A percentile compares a stretch with the other conserved stretches of the same genome.
These are phyloP conservation scores for Seriola dumerili DNA, from an alignment of 2,113 vertebrate species.

Conservation along the genomic window DNA sequence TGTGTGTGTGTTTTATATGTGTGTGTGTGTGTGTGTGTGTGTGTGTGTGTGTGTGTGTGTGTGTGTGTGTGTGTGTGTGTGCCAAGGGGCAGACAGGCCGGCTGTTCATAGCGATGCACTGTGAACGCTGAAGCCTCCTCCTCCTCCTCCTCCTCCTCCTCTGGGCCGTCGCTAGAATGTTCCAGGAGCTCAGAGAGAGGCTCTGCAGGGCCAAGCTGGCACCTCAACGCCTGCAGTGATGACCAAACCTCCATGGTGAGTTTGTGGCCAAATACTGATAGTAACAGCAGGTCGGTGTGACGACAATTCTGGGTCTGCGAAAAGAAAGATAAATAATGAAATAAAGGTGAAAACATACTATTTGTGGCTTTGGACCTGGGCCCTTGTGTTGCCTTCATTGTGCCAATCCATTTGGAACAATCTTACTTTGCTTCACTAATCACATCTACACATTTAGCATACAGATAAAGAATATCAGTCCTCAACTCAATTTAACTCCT, in stretches of 20 bases:
- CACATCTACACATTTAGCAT: neutral
- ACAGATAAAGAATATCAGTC: neutral
- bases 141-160: slow-evolving; percentile 40
- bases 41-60: slow-evolving; percentile 33
- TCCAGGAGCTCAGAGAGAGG: slow-evolving; percentile 52
- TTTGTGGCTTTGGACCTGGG: neutral
- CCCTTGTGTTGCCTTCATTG: neutral
- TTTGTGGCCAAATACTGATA: slow-evolving; percentile 43
- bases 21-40: slow-evolving; percentile 33
- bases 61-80: slow-evolving; percentile 30
- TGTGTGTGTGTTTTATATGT: slow-evolving; percentile 25
- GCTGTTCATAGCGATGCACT: slow-evolving; percentile 66
- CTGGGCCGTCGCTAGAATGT: slow-evolving; percentile 49
- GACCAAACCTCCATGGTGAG: slow-evolving; percentile 29
- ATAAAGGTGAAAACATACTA: neutral
- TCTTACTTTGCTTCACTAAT: neutral
- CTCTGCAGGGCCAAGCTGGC: slow-evolving; percentile 63
- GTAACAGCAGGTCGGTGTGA: slow-evolving; percentile 44
- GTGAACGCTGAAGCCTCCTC: slow-evolving; percentile 44
- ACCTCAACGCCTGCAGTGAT: slow-evolving; percentile 39
- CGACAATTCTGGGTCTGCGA: slow-evolving; percentile 3
- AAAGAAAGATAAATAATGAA: neutral
- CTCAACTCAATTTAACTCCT: neutral
- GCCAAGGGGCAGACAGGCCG: slow-evolving; percentile 81
- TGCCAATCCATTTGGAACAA: neutral